Evolutionary conservation across 2,113 vertebrate species (phyloP), one percentile per base, ranked within the genome.

Genomic region (Nothoprocta perdicaria): DNA sequence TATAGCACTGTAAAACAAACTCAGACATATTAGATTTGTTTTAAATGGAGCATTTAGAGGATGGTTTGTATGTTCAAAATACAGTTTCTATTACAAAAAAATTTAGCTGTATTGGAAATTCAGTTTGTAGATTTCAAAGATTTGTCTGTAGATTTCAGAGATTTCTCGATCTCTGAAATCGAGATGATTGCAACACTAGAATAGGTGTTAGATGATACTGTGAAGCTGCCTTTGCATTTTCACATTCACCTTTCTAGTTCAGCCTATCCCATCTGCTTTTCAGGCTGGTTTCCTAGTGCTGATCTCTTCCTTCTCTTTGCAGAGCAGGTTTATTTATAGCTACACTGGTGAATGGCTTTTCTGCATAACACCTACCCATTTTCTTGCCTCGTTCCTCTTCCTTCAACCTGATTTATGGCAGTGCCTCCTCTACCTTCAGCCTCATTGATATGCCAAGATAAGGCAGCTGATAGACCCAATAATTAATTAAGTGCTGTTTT

Each of bases 331-430:
- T 95, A 93, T 95, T 94, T 95, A 85, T 96, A 95, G 90, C 66
- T 69, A 60, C 23, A 40, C 40, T 38, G 65, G 68, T 95, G 93
- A 95, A 72, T 95, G 90, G 93, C 82, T 89, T 92, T 93, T 93
- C 80, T 92, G 90, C 74, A 72, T 86, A 83, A 84, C 95, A 92
- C 92, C 92, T 80, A 95, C 94, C 82, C 78, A 45, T 93, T 96
- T 87, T 91, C 90, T 76, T 94, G 60, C 80, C 43, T 38, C 65
- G 29, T 89, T 93, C 83, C 31, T 83, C 53, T 80, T 90, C 86
- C 85, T 90, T 80, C 65, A 91, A 53, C 35, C 57, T 69, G 66
- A 79, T 94, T 80, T 90, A 75, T 92, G 63, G 38, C 66, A 83
- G 43, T 85, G 72, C 89, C 86, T 91, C 75, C 75, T 90, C 78